These are phyloP conservation scores for Hirtodrosophila alboralis DNA, from an alignment of 2,888 invertebrate genomes.

Conservation along the genomic window DNA sequence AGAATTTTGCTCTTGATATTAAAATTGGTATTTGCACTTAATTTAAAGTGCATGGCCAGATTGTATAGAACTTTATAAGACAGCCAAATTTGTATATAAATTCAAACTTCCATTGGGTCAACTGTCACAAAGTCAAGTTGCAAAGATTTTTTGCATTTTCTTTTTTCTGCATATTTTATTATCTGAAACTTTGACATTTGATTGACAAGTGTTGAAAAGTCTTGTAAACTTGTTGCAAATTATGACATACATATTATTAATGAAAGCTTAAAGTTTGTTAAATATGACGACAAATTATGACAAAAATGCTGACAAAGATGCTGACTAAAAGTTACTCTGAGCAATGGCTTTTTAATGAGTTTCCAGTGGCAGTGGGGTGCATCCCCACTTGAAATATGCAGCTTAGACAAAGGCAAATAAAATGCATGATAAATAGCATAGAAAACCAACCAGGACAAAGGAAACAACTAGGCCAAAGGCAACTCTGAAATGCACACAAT, in stretches of 20 bases:
- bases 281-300: slow-evolving; percentile 46
- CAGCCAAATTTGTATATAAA: not conserved
- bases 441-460: slow-evolving; percentile 1
- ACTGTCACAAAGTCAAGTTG: slow-evolving; percentile 28
- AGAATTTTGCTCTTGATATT: slow-evolving; percentile 27
- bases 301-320: slow-evolving; percentile 23
- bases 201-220: slow-evolving; percentile 43
- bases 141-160: not conserved
- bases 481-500: slow-evolving; percentile 43
- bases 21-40: slow-evolving; percentile 20
- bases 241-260: slow-evolving; percentile 54
- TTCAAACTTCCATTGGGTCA: slow-evolving; percentile 10
- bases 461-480: slow-evolving; percentile 1
- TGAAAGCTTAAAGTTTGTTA: slow-evolving; percentile 40
- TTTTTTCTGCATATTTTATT: slow-evolving; percentile 30
- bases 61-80: slow-evolving; percentile 2
- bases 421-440: slow-evolving; percentile 33
- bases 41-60: slow-evolving; percentile 45
- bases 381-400: slow-evolving; percentile 25
- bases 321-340: slow-evolving; percentile 34
- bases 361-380: slow-evolving; percentile 3
- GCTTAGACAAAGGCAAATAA: slow-evolving; percentile 34
- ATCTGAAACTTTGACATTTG: slow-evolving; percentile 37
- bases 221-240: slow-evolving; percentile 38
- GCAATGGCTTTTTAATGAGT: slow-evolving; percentile 51